These are phyloP conservation scores for Dione juno DNA, from an alignment of 2,888 invertebrate genomes.

Conservation along the genomic window DNA sequence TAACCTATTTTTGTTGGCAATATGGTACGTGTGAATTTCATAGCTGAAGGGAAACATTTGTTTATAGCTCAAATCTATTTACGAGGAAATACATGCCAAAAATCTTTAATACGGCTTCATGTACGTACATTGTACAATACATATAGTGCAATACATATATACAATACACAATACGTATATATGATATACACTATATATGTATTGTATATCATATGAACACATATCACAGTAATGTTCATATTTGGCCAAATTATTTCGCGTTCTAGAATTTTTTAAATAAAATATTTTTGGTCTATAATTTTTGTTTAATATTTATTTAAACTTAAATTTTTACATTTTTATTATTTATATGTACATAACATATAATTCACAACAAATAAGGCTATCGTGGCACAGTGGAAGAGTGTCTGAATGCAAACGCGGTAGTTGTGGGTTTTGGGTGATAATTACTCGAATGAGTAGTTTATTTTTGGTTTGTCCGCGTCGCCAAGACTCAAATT, in stretches of 20 bases:
- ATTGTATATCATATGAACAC: too few species aligned
- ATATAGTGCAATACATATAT: constrained; percentile 75
- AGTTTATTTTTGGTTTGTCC: too few species aligned
- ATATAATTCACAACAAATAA: too few species aligned
- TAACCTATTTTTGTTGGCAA: constrained; percentile 31
- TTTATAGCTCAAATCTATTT: constrained; percentile 68
- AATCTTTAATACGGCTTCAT: constrained; percentile 65
- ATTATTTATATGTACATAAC: too few species aligned
- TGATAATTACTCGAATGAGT: too few species aligned
- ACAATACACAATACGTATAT: constrained; percentile 50
- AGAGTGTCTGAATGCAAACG: too few species aligned
- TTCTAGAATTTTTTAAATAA: neutral
- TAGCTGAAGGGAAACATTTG: constrained; percentile 65
- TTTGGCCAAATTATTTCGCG: neutral
- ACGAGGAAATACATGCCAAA: constrained; percentile 67
- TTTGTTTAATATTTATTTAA: neutral
- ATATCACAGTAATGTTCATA: constrained; percentile 43
- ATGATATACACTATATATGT: too few species aligned
- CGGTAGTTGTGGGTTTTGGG: too few species aligned
- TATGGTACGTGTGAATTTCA: constrained; percentile 58
- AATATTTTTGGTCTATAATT: neutral
- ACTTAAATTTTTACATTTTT: too few species aligned
- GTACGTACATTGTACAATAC: constrained; percentile 62
- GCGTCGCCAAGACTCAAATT: too few species aligned
- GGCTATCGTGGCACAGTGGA: too few species aligned